Evolutionary conservation across 2,113 vertebrate species (phyloP), one percentile per base, ranked within the genome.

Genomic region (Hippocampus zosterae): DNA sequence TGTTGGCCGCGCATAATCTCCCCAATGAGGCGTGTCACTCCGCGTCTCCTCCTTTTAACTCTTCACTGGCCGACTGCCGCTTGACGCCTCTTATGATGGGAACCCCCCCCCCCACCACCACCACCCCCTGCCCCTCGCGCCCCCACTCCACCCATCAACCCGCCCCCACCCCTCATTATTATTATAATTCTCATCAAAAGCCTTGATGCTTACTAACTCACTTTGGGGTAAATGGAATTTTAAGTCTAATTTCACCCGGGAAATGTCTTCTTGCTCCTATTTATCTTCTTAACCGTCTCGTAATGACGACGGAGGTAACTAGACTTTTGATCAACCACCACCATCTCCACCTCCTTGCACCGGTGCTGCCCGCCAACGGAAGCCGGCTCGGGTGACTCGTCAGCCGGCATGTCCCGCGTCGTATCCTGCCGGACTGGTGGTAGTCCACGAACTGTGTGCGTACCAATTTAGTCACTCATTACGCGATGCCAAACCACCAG

Each of bases 1-100:
- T 98, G 96, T 98, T 95, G 94, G 95, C 95, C 81, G 93, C 95
- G 93, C 94, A 96, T 96, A 95, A 96, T 96, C 95, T 94, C 93
- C 93, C 94, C 96, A 97, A 96, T 97, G 95, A 97, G 96, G 96
- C 96, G 95, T 96, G 96, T 94, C 94, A 92, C 93, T 93, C 92
- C 88, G 81, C 92, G 93, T 93, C 95, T 94, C 94, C 94, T 94
- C 96, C 94, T 94, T 91, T 95, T 97, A 98, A 97, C 96, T 93
- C 95, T 93, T 96, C 92, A 84, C 81, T 87, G 80, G 60, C 91
- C 90, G 89, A 85, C 82, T 77, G 83, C 78, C 81, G 89, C 82
- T 80, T 78, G 76, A 66, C 66, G 74, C 71, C 46, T 69, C 66
- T 75, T 53, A 59, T 56, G 48, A 66, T 73, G 73, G 73, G 77